A percentile compares a stretch with the other conserved stretches of the same genome.
Conservation (phyloP, 1,140 invertebrate species). For the Drosophila gunungcola region DNA sequence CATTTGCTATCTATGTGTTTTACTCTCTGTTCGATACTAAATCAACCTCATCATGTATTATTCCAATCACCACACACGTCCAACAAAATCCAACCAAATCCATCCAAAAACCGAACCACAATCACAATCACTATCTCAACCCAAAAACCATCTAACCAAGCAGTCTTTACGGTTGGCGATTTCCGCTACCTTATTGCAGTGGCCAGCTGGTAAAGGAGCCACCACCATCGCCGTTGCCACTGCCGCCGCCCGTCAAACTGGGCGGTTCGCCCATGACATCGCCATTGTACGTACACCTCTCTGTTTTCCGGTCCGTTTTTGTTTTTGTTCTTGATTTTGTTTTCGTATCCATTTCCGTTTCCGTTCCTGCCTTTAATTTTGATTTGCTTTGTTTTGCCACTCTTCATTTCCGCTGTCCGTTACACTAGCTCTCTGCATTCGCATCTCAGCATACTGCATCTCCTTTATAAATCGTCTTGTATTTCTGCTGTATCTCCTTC, state of each 20-base stretch:
- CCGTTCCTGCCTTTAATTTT: not conserved
- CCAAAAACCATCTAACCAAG: slow-evolving; percentile 84
- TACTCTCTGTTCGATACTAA: slow-evolving; percentile 40
- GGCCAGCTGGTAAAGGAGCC: slow-evolving; percentile 90
- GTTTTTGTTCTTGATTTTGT: slow-evolving; percentile 18
- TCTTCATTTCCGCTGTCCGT: not conserved
- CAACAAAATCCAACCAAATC: slow-evolving; percentile 23
- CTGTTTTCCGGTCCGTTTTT: not conserved
- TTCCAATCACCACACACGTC: slow-evolving; percentile 39
- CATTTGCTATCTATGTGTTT: slow-evolving; percentile 24
- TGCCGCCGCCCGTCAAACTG: slow-evolving; percentile 90
- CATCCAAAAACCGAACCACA: slow-evolving; percentile 40
- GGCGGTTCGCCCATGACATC: slow-evolving; percentile 88
- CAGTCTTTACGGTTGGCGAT: slow-evolving; percentile 97
- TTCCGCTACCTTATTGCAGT: slow-evolving; percentile 96
- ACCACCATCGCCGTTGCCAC: slow-evolving; percentile 90
- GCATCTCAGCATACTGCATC: not conserved
- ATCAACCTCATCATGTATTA: slow-evolving; percentile 54
- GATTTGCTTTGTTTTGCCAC: not conserved
- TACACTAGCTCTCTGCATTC: not conserved
- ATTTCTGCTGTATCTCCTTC: not conserved
- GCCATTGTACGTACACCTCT: slow-evolving; percentile 87
- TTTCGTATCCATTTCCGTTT: slow-evolving; percentile 7
- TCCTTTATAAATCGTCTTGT: slow-evolving; percentile 4
- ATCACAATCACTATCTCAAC: slow-evolving; percentile 17